phyloP scores from a whole-genome alignment of 2,888 invertebrate genomes.

The Caenorhabditis virilis region DNA sequence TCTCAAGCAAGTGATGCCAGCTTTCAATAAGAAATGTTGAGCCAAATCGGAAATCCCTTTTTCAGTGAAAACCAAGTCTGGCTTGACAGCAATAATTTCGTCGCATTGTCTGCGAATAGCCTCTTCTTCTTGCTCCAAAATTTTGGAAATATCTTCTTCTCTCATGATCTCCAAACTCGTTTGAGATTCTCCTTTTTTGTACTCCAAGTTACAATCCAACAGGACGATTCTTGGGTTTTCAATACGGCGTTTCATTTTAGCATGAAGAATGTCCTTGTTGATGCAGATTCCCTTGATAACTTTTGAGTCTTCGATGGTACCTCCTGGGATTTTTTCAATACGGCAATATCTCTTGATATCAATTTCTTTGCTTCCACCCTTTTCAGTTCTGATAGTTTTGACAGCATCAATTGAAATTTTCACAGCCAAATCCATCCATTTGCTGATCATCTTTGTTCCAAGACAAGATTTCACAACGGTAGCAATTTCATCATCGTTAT shows the following conservation, averaged over 20 bases:
- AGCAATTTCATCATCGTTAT: conserved; percentile 73
- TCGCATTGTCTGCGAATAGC: conserved; percentile 85
- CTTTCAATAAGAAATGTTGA: conserved; percentile 73
- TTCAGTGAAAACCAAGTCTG: conserved; percentile 95
- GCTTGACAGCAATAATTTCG: conserved; percentile 89
- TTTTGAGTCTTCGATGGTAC: conserved; percentile 88
- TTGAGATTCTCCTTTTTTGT: conserved; percentile 83
- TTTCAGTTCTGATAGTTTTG: conserved; percentile 79
- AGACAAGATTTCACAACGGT: conserved; percentile 89
- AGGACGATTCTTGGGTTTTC: conserved; percentile 93
- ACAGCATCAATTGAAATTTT: conserved; percentile 94
- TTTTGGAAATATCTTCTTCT: conserved; percentile 91
- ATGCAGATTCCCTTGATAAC: conserved; percentile 94
- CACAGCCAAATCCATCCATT: conserved; percentile 93
- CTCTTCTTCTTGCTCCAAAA: conserved; percentile 93
- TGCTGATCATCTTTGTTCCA: conserved; percentile 93
- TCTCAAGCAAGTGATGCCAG: conserved; percentile 74
- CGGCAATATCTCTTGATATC: conserved; percentile 81
- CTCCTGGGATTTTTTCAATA: conserved; percentile 82
- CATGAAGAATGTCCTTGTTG: conserved; percentile 97
- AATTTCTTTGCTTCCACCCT: conserved; percentile 83
- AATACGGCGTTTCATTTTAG: conserved; percentile 91
- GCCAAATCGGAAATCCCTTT: conserved; percentile 84
- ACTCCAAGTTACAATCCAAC: conserved; percentile 92
- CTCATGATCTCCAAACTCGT: conserved; percentile 82